Evolutionary conservation across 2,797 vertebrate species (phyloP), one percentile per base, ranked within the genome.

Genomic region (Eospalax fontanierii): DNA sequence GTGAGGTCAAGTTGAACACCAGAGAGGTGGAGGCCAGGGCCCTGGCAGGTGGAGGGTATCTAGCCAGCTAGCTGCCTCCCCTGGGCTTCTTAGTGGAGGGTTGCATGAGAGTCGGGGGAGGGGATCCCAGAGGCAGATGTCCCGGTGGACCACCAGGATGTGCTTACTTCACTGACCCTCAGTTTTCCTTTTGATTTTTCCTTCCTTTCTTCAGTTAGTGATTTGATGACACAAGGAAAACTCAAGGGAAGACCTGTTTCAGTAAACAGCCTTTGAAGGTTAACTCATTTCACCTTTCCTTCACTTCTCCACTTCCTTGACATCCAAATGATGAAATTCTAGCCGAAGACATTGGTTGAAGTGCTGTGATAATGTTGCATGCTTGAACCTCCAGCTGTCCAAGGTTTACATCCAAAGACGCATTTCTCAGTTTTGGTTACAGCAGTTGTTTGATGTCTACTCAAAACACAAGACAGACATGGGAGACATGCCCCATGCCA

Each of bases 281-380:
- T 33, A 35, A n/a, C 33, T 28, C 33, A 38, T 14, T 19, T 50
- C 35, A 4, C 78, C 18, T 0, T 78, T 18, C 57, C 5, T 24
- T 15, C 43, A 33, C 19, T 3, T 43, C 24, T 40, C 74, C 16
- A 14, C 71, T 82, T 43, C 82, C 33, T 33, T 57, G 33, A 81
- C 50, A 63, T 0, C 19, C 11, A 54, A 40, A 40, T 2, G 66
- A 75, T 19, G 63, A 85, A 18, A 10, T 40, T 5, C 18, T 14
- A 2, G 0, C 43, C 74, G n/a, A 83, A 21, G n/a, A 3, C 0
- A 0, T 30, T 63, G n/a, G 5, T 7, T 1, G 22, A 57, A 18
- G 12, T n/a, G 26, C 19, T 2, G 3, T 5, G 18, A 10, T 3
- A 9, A n/a, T 3, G 57, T 1, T 0, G 3, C 33, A n/a, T 71